Conservation (phyloP, 2,113 vertebrate species). For the Hylia prasina region DNA sequence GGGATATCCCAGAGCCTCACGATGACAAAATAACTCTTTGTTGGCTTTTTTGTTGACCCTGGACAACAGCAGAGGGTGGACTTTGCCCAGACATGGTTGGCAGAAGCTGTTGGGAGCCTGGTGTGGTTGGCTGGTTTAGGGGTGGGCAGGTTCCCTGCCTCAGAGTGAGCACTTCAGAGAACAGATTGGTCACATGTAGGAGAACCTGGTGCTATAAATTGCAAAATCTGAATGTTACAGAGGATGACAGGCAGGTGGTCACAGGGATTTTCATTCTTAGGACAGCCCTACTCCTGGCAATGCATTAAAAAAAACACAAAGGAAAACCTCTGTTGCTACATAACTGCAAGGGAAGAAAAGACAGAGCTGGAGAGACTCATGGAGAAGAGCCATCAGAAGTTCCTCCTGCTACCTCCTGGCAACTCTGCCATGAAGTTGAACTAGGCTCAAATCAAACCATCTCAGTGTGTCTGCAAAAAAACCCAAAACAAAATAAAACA, state of each 20-base stretch:
- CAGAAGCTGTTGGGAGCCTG: neutral
- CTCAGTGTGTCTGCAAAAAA: neutral
- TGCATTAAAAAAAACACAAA: neutral
- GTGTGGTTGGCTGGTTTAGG: neutral
- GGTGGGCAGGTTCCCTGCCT: neutral
- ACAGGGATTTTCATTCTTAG: neutral
- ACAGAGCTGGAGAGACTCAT: neutral
- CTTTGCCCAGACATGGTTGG: neutral
- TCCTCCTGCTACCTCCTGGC: neutral
- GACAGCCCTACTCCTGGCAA: neutral
- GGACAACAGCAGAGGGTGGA: neutral
- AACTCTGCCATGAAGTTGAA: neutral
- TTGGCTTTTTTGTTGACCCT: neutral
- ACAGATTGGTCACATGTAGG: neutral
- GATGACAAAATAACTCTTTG: neutral
- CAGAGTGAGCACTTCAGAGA: accelerated
- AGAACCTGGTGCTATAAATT: neutral
- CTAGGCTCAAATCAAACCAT: neutral
- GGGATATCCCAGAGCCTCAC: neutral
- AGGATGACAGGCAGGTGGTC: neutral
- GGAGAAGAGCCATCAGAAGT: neutral
- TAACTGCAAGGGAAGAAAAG: neutral
- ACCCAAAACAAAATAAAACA: too few relatives aligned
- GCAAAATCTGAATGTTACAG: neutral
- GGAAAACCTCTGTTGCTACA: neutral